Conservation (phyloP, 2,113 vertebrate species). For the Atherinomorus stipes region DNA sequence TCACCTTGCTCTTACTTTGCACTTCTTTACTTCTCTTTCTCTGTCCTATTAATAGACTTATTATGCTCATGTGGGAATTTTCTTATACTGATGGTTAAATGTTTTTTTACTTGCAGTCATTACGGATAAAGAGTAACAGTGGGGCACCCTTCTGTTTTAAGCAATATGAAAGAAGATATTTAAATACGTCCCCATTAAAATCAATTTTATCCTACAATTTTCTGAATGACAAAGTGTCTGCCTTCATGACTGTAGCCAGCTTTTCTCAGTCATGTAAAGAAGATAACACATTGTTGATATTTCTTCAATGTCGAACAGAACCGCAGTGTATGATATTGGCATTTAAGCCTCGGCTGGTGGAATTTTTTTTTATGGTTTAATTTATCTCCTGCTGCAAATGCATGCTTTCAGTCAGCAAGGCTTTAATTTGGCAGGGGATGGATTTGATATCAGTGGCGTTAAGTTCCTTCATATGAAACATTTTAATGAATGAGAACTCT, state of each 20-base stretch:
- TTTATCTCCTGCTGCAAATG: constrained; percentile 38
- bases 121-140: no score
- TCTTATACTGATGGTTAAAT: no score
- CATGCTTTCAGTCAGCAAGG: constrained; percentile 30
- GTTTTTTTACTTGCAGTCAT: no score
- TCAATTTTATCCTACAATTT: no score
- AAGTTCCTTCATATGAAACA: constrained; percentile 45
- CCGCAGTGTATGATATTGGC: constrained; percentile 10
- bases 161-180: not conserved
- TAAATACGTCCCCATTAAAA: no score
- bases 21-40: no score
- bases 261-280: not conserved
- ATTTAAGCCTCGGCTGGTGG: constrained; percentile 24
- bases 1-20: no score
- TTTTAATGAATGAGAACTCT: constrained; percentile 56
- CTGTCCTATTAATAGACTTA: no score
- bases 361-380: no score
- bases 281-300: not conserved
- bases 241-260: not conserved
- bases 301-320: constrained; percentile 3
- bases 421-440: constrained; percentile 15
- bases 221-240: no score
- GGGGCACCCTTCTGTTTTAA: no score
- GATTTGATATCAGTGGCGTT: constrained; percentile 30
- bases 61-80: no score